Evolutionary conservation across 2,113 vertebrate genomes (phyloP).

Genomic region (Podocnemis expansa): DNA sequence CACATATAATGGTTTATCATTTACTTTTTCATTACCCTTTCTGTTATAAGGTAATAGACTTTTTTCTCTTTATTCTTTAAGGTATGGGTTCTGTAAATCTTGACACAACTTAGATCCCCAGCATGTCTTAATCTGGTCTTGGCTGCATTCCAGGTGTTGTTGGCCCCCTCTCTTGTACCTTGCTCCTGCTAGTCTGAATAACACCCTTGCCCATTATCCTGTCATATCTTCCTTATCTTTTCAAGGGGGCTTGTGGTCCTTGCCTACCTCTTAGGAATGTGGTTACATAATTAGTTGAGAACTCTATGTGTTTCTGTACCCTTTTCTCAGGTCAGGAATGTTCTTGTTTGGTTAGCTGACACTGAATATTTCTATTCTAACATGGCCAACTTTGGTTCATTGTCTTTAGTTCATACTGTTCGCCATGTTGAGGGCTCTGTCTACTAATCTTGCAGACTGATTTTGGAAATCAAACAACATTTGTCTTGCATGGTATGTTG

Average conservation of each 20-base stretch:
- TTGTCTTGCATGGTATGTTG: accelerated
- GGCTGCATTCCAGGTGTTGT: background rate
- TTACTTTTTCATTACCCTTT: no score
- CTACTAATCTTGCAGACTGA: background rate
- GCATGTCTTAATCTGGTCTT: no score
- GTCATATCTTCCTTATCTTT: background rate
- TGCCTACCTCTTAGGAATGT: background rate
- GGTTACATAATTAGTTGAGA: background rate
- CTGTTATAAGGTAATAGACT: no score
- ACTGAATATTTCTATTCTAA: background rate
- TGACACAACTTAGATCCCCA: no score
- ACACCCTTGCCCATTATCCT: background rate
- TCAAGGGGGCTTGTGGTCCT: background rate
- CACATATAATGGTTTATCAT: no score
- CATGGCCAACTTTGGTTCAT: background rate
- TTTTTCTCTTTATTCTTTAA: no score
- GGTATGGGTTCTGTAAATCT: no score
- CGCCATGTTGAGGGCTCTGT: background rate
- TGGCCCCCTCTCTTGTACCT: no score
- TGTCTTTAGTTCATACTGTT: background rate
- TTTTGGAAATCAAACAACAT: background rate
- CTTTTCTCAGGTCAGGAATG: background rate
- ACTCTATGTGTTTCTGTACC: background rate
- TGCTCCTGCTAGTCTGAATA: background rate
- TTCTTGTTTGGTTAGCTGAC: background rate